A percentile compares a stretch with the other conserved stretches of the same genome.
These are phyloP conservation scores for Merodon equestris DNA, from an alignment of 2,888 invertebrate species.

Conservation along the genomic window DNA sequence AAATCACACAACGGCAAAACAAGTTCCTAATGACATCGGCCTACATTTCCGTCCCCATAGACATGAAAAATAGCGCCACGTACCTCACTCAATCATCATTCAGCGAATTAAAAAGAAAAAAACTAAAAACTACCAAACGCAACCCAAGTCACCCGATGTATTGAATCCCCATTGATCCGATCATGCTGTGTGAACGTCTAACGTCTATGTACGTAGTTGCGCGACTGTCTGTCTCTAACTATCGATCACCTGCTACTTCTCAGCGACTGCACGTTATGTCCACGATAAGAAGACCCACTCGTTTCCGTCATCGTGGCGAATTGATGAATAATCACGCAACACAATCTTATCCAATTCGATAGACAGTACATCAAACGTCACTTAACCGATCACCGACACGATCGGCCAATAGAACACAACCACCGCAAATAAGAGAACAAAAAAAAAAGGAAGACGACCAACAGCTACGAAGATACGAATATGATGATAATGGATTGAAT, in stretches of 20 bases:
- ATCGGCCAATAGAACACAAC: slow-evolving; percentile 32
- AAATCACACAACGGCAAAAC: no score
- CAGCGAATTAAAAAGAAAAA: no score
- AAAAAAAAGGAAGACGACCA: neutral
- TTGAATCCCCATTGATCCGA: no score
- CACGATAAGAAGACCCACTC: slow-evolving; percentile 30
- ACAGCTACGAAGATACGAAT: neutral
- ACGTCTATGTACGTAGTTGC: no score
- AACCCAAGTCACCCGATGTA: no score
- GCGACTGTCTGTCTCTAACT: neutral
- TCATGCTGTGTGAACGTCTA: no score
- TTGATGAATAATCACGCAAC: slow-evolving; percentile 45
- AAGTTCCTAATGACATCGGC: no score
- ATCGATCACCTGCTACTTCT: slow-evolving; percentile 29
- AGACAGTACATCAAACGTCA: slow-evolving; percentile 53
- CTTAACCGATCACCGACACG: slow-evolving; percentile 7
- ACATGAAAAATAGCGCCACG: no score
- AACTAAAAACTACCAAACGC: no score
- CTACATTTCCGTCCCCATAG: no score
- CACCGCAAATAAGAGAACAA: slow-evolving; percentile 6
- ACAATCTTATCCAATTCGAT: slow-evolving; percentile 36
- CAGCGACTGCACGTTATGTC: neutral
- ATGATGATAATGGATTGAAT: slow-evolving; percentile 6
- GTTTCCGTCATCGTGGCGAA: slow-evolving; percentile 43
- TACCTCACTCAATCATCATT: no score